A percentile compares a stretch with the other conserved stretches of the same genome.
These are phyloP conservation scores for Gasterosteus nipponicus DNA, from an alignment of 2,113 vertebrate genomes.

Conservation along the genomic window DNA sequence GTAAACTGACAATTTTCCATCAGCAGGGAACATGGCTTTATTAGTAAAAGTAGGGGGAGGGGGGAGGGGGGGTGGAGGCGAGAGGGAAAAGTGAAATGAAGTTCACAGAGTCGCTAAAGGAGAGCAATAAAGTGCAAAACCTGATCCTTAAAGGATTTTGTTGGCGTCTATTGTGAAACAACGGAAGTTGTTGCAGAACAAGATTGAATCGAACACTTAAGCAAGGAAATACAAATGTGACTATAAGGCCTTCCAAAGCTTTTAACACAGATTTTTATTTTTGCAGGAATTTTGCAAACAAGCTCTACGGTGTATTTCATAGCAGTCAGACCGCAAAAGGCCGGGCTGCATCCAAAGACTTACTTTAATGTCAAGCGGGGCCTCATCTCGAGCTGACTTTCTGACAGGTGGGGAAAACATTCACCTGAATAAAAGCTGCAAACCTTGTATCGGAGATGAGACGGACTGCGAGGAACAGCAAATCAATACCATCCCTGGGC, in stretches of 20 bases:
- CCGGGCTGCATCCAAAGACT: conserved; percentile 33
- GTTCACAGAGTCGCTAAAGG: conserved; percentile 54
- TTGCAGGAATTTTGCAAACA: conserved; percentile 24
- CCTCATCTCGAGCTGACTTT: conserved; percentile 55
- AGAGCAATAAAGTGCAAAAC: conserved; percentile 49
- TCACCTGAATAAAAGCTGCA: conserved; percentile 62
- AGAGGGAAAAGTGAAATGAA: conserved; percentile 73
- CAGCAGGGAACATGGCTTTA: conserved; percentile 90
- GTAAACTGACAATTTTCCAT: conserved; percentile 92
- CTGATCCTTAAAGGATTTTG: conserved; percentile 45
- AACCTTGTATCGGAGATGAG: conserved; percentile 66
- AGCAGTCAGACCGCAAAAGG: conserved; percentile 31
- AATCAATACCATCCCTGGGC: conserved; percentile 77
- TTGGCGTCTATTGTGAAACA: conserved; percentile 13
- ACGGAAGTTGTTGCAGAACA: background rate
- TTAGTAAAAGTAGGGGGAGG: conserved; percentile 81
- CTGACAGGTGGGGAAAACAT: conserved; percentile 73
- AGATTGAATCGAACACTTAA: background rate
- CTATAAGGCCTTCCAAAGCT: background rate
- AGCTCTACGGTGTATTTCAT: conserved; percentile 19
- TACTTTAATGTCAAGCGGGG: conserved; percentile 48
- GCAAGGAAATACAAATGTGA: conserved; percentile 1
- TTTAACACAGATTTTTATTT: conserved; percentile 18
- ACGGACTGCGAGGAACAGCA: conserved; percentile 68
- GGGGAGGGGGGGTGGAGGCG: conserved; percentile 64